Percentiles rank a stretch among this genome's conserved stretches.
Evolutionary conservation across 2,888 invertebrate genomes (phyloP).

Genomic region (Aphrophora alni): DNA sequence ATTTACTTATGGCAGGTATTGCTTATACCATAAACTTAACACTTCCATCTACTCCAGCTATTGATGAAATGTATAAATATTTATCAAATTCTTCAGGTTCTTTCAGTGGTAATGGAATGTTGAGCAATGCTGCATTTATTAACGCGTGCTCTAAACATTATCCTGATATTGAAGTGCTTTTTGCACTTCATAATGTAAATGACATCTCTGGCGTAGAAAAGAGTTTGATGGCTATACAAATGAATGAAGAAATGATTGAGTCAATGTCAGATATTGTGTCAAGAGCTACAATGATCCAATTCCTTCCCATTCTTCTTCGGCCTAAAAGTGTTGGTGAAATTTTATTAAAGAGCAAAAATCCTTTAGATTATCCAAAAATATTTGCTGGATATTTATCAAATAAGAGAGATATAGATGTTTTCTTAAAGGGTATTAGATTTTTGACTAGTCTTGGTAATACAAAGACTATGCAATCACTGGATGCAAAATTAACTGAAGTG

Average conservation of each 20-base stretch:
- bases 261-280: constrained; percentile 1
- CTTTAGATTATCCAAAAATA: constrained; percentile 46
- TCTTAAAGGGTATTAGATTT: constrained; percentile 47
- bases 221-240: neutral
- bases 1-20: constrained; percentile 38
- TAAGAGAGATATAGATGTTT: constrained; percentile 42
- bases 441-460: constrained; percentile 50
- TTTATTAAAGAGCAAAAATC: constrained; percentile 44
- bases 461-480: constrained; percentile 47
- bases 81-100: constrained; percentile 53
- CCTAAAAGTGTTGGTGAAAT: constrained; percentile 49
- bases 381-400: constrained; percentile 46
- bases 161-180: constrained; percentile 52
- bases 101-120: constrained; percentile 58
- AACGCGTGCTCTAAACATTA: constrained; percentile 53
- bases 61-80: constrained; percentile 56
- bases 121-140: constrained; percentile 59
- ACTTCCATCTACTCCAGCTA: constrained; percentile 52
- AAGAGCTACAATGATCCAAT: constrained; percentile 38
- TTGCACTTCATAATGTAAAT: constrained; percentile 43
- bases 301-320: constrained; percentile 49
- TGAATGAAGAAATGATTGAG: constrained; percentile 18
- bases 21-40: constrained; percentile 40
- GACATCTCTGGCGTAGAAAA: constrained; percentile 44
- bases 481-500: constrained; percentile 59